phyloP scores from a whole-genome alignment of 1,140 invertebrate genomes.

The Brachionus asplanchnoidis region DNA sequence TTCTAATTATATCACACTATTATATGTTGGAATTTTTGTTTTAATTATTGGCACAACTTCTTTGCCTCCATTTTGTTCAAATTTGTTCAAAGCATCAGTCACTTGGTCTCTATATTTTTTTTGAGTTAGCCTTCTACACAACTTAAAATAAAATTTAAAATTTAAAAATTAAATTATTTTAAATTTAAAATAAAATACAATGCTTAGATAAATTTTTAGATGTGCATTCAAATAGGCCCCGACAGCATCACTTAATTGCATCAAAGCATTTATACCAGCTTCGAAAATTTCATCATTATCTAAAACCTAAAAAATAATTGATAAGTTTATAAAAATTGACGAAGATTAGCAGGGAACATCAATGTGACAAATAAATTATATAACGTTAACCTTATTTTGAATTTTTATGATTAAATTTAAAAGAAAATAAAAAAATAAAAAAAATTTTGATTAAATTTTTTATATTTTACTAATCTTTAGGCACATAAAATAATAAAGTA shows the following conservation, averaged over 20 bases:
- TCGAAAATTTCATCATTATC: slow-evolving; percentile 50
- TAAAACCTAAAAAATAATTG: slow-evolving; percentile 45
- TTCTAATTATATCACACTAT: not conserved
- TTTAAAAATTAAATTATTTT: not conserved
- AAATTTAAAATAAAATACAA: slow-evolving; percentile 47
- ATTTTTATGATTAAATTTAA: too few relatives aligned
- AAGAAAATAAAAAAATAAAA: slow-evolving; percentile 29
- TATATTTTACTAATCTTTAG: not conserved
- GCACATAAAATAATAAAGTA: not conserved
- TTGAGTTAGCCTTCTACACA: slow-evolving; percentile 53
- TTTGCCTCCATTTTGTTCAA: slow-evolving; percentile 55
- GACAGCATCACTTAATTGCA: slow-evolving; percentile 51
- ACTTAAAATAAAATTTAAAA: slow-evolving; percentile 43
- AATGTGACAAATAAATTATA: too few relatives aligned
- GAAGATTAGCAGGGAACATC: too few relatives aligned
- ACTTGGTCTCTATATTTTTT: slow-evolving; percentile 52
- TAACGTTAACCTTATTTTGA: too few relatives aligned
- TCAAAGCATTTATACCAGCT: slow-evolving; percentile 49
- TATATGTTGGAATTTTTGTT: not conserved
- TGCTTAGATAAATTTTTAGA: slow-evolving; percentile 52
- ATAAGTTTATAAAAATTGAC: too few relatives aligned
- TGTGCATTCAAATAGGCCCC: slow-evolving; percentile 52
- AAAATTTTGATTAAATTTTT: not conserved
- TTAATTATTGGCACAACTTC: slow-evolving; percentile 45
- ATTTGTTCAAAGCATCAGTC: slow-evolving; percentile 49